Percentiles rank a stretch among this genome's conserved stretches.
Evolutionary conservation across 2,113 vertebrate species (phyloP).

Genomic region (Rhabdomys dilectus): DNA sequence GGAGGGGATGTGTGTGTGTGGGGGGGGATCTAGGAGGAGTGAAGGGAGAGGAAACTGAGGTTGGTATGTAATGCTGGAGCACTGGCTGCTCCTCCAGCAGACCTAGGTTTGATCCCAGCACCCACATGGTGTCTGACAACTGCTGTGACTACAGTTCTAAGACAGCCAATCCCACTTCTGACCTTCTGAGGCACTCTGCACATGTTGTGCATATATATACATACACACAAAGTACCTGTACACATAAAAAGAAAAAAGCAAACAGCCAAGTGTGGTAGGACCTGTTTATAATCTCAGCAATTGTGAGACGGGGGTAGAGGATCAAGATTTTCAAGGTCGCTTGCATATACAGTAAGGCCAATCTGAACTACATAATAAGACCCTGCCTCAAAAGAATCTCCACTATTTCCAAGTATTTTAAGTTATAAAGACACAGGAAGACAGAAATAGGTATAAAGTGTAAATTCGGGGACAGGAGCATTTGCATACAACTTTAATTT

Average conservation of each 20-base stretch:
- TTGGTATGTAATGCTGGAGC: not conserved
- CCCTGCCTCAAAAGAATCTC: not conserved
- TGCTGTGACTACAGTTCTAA: not conserved
- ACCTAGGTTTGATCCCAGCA: not conserved
- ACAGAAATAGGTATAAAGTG: constrained; percentile 32
- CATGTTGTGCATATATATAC: too few relatives aligned
- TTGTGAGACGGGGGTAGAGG: too few relatives aligned
- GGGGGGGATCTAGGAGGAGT: not conserved
- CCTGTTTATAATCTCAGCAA: not conserved
- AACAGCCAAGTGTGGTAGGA: not conserved
- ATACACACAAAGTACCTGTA: not conserved
- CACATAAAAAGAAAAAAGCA: not conserved
- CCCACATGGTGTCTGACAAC: not conserved
- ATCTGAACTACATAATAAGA: not conserved
- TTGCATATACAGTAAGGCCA: not conserved
- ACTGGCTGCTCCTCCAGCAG: not conserved
- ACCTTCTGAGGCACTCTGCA: not conserved
- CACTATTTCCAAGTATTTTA: not conserved
- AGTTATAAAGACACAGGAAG: not conserved
- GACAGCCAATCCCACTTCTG: not conserved
- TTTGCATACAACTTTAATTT: not conserved
- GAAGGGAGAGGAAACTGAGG: not conserved
- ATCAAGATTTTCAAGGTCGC: not conserved
- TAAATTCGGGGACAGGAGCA: not conserved
- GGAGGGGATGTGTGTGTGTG: too few relatives aligned